A percentile compares a stretch with the other conserved stretches of the same genome.
phyloP scores from a whole-genome alignment of 2,797 vertebrate genomes.

The Leuciscus waleckii region DNA sequence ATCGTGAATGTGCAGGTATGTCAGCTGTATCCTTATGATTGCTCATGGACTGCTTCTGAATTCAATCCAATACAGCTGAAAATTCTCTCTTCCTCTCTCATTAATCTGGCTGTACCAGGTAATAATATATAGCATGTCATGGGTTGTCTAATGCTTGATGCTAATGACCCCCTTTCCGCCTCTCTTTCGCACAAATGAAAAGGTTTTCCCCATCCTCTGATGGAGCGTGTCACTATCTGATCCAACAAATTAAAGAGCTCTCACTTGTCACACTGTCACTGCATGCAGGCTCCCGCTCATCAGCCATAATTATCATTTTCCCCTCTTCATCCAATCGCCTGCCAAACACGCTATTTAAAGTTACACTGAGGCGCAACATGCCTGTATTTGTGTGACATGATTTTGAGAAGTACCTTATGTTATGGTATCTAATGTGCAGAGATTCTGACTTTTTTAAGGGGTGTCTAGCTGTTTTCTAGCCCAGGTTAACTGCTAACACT shows the following conservation, averaged over 20 bases:
- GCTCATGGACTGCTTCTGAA: conserved; percentile 60
- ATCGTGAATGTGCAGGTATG: conserved; percentile 52
- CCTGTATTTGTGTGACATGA: conserved; percentile 53
- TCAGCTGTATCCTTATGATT: conserved; percentile 70
- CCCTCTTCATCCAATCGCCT: conserved; percentile 64
- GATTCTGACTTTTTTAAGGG: conserved; percentile 7
- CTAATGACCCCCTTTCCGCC: conserved; percentile 83
- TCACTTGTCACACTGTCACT: conserved; percentile 83
- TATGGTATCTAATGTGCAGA: conserved; percentile 26
- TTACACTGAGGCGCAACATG: conserved; percentile 37
- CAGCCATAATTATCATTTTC: conserved; percentile 83
- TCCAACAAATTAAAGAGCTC: conserved; percentile 86
- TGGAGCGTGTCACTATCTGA: conserved; percentile 83
- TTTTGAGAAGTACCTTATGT: conserved; percentile 40
- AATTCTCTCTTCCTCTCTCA: conserved; percentile 75
- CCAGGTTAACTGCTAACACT: conserved; percentile 34
- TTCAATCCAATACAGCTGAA: conserved; percentile 74
- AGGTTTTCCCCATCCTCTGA: conserved; percentile 79
- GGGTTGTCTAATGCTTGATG: conserved; percentile 82
- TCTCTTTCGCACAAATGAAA: conserved; percentile 82
- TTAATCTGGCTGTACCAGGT: conserved; percentile 80
- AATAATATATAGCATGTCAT: conserved; percentile 82
- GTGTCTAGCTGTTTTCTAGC: conserved; percentile 32
- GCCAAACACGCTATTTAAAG: conserved; percentile 73
- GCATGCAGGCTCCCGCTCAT: conserved; percentile 73